These are phyloP conservation scores for Malurus melanocephalus DNA, from an alignment of 2,113 vertebrate genomes.

Conservation along the genomic window DNA sequence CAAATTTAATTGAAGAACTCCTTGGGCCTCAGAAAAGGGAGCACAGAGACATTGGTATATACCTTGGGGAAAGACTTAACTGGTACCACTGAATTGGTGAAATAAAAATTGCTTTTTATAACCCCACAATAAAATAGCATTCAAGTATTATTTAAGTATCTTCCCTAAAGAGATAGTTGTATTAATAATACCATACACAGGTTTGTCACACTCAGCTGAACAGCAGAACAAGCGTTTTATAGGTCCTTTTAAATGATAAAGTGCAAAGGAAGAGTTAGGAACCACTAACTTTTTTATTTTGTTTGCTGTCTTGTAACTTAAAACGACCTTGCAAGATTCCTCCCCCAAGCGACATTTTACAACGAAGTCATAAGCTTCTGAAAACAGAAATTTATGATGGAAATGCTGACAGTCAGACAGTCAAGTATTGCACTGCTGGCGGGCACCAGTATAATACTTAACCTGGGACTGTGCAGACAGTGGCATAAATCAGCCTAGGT, in stretches of 20 bases:
- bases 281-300: slow-evolving; percentile 52
- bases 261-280: slow-evolving; percentile 41
- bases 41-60: not conserved
- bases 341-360: slow-evolving; percentile 60
- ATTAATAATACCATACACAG: slow-evolving; percentile 7
- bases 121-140: not conserved
- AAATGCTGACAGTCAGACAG: slow-evolving; percentile 54
- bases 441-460: slow-evolving; percentile 20
- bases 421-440: slow-evolving; percentile 23
- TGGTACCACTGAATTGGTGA: not conserved
- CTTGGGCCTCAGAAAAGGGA: not conserved
- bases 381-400: slow-evolving; percentile 68
- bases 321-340: slow-evolving; percentile 66
- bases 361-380: slow-evolving; percentile 62
- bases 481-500: slow-evolving; percentile 58
- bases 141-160: slow-evolving; percentile 17
- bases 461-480: slow-evolving; percentile 47
- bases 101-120: slow-evolving; percentile 9
- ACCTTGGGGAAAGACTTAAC: not conserved
- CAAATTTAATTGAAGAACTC: not conserved
- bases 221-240: not conserved
- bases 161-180: not conserved
- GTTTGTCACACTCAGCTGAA: slow-evolving; percentile 1
- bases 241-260: slow-evolving; percentile 33
- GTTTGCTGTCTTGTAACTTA: slow-evolving; percentile 60